phyloP scores from a whole-genome alignment of 2,113 vertebrate genomes.

The Zosterops borbonicus region DNA sequence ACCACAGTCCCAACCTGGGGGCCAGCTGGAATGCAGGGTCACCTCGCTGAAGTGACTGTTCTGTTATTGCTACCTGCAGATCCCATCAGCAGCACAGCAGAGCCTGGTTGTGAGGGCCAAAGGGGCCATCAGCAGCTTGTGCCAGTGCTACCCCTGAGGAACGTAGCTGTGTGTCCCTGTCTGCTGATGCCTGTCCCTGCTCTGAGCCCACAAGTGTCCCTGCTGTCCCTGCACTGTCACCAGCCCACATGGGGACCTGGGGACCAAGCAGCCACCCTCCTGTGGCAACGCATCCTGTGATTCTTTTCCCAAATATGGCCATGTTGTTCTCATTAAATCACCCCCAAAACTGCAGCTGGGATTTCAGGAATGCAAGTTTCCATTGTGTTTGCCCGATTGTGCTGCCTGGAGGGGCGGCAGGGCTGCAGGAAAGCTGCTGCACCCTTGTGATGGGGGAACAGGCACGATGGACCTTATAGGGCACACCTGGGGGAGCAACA shows the following conservation, averaged over 20 bases:
- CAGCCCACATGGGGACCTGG: background rate
- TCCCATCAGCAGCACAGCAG: fast-evolving
- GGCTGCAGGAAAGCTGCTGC: background rate
- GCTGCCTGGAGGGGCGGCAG: background rate
- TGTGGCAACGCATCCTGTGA: background rate
- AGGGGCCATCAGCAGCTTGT: background rate
- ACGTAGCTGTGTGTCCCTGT: fast-evolving
- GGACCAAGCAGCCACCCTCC: background rate
- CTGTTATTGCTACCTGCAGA: background rate
- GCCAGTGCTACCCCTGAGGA: fast-evolving
- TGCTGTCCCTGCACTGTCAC: background rate
- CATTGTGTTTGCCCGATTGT: background rate
- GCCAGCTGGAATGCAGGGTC: fast-evolving
- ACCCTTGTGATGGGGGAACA: fast-evolving
- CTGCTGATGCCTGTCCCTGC: background rate
- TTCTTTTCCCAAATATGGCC: constrained; percentile 53
- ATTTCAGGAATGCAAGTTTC: constrained; percentile 40
- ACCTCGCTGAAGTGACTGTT: background rate
- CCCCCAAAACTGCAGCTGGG: constrained; percentile 47
- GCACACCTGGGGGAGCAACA: fast-evolving
- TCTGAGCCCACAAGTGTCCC: background rate
- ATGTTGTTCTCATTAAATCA: background rate
- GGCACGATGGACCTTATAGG: fast-evolving
- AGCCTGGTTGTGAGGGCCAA: fast-evolving
- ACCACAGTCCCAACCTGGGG: fast-evolving